These are phyloP conservation scores for Archocentrus centrarchus DNA, from an alignment of 2,113 vertebrate species.

Conservation along the genomic window DNA sequence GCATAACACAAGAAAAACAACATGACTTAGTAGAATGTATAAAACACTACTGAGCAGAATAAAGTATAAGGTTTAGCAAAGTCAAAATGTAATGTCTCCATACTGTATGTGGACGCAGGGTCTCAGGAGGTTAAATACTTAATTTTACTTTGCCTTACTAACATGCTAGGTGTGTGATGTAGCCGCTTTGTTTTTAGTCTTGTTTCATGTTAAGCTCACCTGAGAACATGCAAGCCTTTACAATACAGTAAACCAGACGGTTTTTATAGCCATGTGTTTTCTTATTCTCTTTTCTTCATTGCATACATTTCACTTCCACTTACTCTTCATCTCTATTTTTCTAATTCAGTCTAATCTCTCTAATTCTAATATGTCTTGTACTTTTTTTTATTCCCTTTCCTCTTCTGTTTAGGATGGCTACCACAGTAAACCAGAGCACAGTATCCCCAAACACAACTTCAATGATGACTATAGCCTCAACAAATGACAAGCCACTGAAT, in stretches of 20 bases:
- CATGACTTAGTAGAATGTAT: too few species aligned
- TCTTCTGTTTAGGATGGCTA: slow-evolving; percentile 1
- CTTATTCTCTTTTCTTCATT: not conserved
- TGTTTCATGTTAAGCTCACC: not conserved
- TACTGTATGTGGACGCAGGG: too few species aligned
- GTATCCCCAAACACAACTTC: accelerated
- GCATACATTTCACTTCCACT: not conserved
- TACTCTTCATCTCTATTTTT: not conserved
- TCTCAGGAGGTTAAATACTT: not conserved
- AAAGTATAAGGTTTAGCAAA: too few species aligned
- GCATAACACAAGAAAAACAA: too few species aligned
- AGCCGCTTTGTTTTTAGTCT: not conserved
- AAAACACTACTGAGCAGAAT: too few species aligned
- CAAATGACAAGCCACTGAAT: accelerated
- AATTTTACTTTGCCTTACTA: not conserved
- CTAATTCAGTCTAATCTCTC: too few species aligned
- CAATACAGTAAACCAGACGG: not conserved
- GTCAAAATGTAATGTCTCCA: too few species aligned
- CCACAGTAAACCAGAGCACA: accelerated
- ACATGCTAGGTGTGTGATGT: not conserved
- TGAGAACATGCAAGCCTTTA: not conserved
- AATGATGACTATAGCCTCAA: not conserved
- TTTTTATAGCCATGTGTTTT: not conserved
- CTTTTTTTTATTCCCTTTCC: not conserved
- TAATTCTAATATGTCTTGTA: not conserved